Evolutionary conservation across 1,140 invertebrate species (phyloP).

Genomic region (Oreohelix idahoensis): DNA sequence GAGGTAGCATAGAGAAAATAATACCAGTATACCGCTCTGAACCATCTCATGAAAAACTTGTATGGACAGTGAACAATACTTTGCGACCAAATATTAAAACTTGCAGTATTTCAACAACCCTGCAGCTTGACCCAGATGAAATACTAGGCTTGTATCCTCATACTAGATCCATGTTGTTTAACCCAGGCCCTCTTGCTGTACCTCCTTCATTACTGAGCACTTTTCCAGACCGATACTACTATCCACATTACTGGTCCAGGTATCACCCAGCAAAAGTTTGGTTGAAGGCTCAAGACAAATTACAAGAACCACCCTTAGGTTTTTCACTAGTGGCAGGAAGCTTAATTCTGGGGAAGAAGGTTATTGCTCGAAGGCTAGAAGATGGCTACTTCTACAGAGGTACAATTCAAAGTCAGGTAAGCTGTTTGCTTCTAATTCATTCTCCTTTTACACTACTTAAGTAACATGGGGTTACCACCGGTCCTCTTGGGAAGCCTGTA

Average conservation of each 20-base stretch:
- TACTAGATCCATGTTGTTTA: slow-evolving; percentile 17
- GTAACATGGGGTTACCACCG: too few species aligned
- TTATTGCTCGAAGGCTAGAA: slow-evolving; percentile 66
- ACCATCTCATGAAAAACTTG: slow-evolving; percentile 60
- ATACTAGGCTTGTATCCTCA: slow-evolving; percentile 43
- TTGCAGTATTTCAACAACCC: slow-evolving; percentile 66
- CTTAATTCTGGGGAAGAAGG: slow-evolving; percentile 67
- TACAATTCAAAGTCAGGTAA: slow-evolving; percentile 71
- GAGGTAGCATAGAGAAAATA: slow-evolving; percentile 69
- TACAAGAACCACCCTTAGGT: slow-evolving; percentile 44
- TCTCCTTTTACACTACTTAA: too few species aligned
- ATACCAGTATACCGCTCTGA: slow-evolving; percentile 68
- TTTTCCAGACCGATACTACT: background rate
- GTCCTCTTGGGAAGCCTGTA: too few species aligned
- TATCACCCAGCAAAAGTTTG: slow-evolving; percentile 67
- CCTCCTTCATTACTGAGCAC: background rate
- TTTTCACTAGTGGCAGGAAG: slow-evolving; percentile 69
- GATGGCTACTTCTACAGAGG: slow-evolving; percentile 72
- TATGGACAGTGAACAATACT: slow-evolving; percentile 63
- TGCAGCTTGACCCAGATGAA: slow-evolving; percentile 61
- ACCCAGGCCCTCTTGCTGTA: background rate
- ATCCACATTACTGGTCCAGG: slow-evolving; percentile 66
- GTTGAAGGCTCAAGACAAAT: slow-evolving; percentile 60
- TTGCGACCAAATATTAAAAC: slow-evolving; percentile 63
- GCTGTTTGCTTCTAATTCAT: background rate